A percentile compares a stretch with the other conserved stretches of the same genome.
Conservation (phyloP, 1,140 invertebrate species). For the Ceratina calcarata region DNA sequence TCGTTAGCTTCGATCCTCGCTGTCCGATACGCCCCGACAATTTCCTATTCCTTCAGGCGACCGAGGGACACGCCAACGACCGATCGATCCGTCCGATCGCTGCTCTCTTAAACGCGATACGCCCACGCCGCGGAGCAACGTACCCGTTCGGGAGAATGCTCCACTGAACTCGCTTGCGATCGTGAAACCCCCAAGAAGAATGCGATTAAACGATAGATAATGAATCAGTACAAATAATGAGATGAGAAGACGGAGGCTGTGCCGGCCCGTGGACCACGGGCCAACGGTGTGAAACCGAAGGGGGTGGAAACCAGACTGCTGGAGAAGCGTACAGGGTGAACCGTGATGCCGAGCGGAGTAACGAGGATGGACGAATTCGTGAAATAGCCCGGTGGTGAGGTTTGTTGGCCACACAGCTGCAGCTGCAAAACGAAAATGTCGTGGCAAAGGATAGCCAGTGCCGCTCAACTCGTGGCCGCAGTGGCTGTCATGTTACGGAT, state of each 20-base stretch:
- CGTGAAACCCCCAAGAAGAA: too few species aligned
- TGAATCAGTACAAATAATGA: not conserved
- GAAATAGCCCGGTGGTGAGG: slow-evolving; percentile 50
- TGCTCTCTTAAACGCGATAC: not conserved
- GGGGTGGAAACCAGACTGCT: too few species aligned
- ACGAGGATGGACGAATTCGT: slow-evolving; percentile 61
- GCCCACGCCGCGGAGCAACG: not conserved
- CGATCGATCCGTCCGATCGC: not conserved
- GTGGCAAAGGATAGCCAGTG: slow-evolving; percentile 68
- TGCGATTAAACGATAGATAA: too few species aligned
- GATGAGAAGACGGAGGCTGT: slow-evolving; percentile 31
- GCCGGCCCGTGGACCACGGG: slow-evolving; percentile 29
- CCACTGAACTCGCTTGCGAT: not conserved
- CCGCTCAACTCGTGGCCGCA: slow-evolving; percentile 63
- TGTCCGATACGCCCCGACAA: slow-evolving; percentile 10
- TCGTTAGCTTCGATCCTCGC: slow-evolving; percentile 19
- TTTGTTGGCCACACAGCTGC: slow-evolving; percentile 33
- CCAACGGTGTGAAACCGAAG: not conserved
- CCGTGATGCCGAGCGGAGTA: slow-evolving; percentile 13
- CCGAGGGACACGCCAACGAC: not conserved
- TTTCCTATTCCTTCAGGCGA: slow-evolving; percentile 29
- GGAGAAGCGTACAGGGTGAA: slow-evolving; percentile 19
- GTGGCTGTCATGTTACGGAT: slow-evolving; percentile 66
- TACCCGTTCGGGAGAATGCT: not conserved
- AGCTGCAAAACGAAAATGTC: slow-evolving; percentile 66